Evolutionary conservation across 2,113 vertebrate genomes (phyloP), one percentile per base, ranked within the genome.

Genomic region (Thinocorus orbignyianus): DNA sequence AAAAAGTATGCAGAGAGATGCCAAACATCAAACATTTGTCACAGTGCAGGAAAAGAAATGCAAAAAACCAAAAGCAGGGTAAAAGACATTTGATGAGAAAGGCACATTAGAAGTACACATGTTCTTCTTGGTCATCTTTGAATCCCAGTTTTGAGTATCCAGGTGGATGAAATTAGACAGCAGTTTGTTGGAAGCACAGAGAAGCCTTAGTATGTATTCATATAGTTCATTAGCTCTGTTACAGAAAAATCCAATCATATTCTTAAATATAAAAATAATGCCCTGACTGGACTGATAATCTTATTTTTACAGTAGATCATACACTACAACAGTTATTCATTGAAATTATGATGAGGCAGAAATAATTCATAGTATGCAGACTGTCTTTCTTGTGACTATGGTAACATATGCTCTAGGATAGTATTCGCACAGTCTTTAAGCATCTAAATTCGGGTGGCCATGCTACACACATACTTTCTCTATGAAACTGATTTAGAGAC

Each of bases 301-400:
- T 58, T 57, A 61, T 87, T 93, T 95, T 54, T 71, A 91, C 44
- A 30, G 7, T 55, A 70, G 41, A 93, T 42, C 41, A 94, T 90
- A 58, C 31, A 35, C 60, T 89, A n/a, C 55, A 87, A 23, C 48
- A 69, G 57, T 55, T 82, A 84, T 81, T 93, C 88, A 73, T 7
- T 90, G 52, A 93, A 96, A 95, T 76, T 60, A 82, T 78, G 64
- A 41, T 33, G 33, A 84, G 52, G 49, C 83, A 87, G 83, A 90
- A 92, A 89, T 52, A 82, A 39, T 91, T 95, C 52, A 91, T 0
- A 0, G 54, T 46, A 90, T 52, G 58, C 49, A 86, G 66, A 83
- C 11, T 82, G 41, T 79, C 86, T 82, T 86, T 66, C 62, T 61
- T 76, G 91, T 95, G 95, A 79, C 91, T 89, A 92, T 90, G 66